Base-by-base conservation (phyloP, 2,797 vertebrate genomes). In the Epinephelus coioides region DNA sequence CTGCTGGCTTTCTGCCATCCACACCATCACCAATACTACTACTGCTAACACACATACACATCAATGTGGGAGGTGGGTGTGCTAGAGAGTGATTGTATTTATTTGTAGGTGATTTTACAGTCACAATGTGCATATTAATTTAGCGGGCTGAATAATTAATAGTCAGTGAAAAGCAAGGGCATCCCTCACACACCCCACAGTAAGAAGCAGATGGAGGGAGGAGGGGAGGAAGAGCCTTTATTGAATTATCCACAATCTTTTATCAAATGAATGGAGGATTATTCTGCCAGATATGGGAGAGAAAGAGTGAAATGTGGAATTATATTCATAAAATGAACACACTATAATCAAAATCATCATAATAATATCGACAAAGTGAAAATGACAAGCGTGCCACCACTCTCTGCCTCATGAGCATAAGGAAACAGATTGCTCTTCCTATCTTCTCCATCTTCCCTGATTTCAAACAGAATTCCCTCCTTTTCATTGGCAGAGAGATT, bases 101-200 rank as follows among this genome's bases (percentile, higher is more conserved):
- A 40, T 76, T 67, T 30, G 54, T 50, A 25, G 43, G 9, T 5
- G 34, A 53, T 67, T 53, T 40, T 60, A 59, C 27, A 27, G 51
- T 74, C 34, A 64, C 68, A 66, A 10, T 68, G 25, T 69, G 79
- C 55, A 78, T 73, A 54, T 75, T 85, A 34, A 79, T 83, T 69
- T 50, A 44, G 11, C 17, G 51, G 51, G 50, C 43, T 81, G 57
- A 83, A 79, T 85, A 81, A 81, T 89, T 73, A 73, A 79, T 78
- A 21, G 34, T 11, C 21, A 44, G 23, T 70, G 59, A 54, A 79
- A 73, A 61, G 69, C 43, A 54, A 65, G 62, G 73, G 55, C 59
- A 68, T 61, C 30, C n/a, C 38, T 69, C 72, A 57, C 79, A 59
- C 47, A 69, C 25, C 8, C 18, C 25, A 14, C 14, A 73, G 68